These are phyloP conservation scores for Monodelphis domestica DNA, from an alignment of 2,797 vertebrate species.

Conservation along the genomic window DNA sequence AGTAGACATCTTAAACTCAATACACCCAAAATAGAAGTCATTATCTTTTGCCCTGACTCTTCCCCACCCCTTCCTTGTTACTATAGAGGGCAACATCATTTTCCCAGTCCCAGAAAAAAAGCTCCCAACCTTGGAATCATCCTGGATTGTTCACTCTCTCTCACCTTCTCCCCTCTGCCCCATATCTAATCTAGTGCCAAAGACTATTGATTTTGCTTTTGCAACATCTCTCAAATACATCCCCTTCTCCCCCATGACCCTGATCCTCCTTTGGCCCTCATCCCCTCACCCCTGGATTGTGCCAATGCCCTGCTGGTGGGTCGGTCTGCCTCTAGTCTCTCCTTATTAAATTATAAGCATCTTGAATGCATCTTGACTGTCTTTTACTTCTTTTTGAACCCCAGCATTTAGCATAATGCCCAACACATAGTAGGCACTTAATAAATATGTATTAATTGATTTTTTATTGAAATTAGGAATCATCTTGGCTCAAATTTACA, in stretches of 20 bases:
- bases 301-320: background rate
- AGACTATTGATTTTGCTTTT: background rate
- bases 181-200: background rate
- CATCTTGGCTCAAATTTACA: background rate
- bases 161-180: too few relatives aligned
- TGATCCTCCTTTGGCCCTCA: background rate
- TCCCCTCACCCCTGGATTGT: background rate
- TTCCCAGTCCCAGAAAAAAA: background rate
- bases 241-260: background rate
- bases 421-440: background rate
- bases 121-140: background rate
- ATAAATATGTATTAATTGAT: background rate
- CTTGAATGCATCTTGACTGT: background rate
- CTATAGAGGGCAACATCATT: background rate
- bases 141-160: background rate
- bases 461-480: background rate
- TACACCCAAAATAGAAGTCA: background rate
- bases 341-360: background rate
- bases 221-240: background rate
- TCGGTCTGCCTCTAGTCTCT: background rate
- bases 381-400: background rate
- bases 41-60: background rate
- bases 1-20: background rate
- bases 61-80: background rate
- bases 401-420: background rate